These are phyloP conservation scores for Florisuga fusca DNA, from an alignment of 2,797 vertebrate genomes.

Conservation along the genomic window DNA sequence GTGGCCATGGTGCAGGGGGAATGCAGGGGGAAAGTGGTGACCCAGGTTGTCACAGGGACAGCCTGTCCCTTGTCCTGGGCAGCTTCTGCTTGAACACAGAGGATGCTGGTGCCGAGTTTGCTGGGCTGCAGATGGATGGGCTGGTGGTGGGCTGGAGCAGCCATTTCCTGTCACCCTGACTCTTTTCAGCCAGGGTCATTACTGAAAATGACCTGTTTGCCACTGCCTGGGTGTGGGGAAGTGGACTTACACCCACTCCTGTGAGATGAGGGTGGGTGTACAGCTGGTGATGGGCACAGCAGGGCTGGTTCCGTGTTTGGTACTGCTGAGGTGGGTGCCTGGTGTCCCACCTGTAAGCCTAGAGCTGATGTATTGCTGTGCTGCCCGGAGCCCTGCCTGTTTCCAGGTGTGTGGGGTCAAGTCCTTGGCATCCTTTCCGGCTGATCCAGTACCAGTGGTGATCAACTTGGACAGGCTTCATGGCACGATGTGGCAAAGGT, in stretches of 20 bases:
- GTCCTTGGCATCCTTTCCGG: accelerated
- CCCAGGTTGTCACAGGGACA: accelerated
- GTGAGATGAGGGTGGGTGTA: neutral
- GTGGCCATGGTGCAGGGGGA: accelerated
- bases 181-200: conserved; percentile 16
- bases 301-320: accelerated
- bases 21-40: neutral
- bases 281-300: neutral
- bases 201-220: conserved; percentile 52
- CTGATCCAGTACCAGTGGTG: accelerated
- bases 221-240: neutral
- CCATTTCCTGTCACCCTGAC: accelerated
- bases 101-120: accelerated
- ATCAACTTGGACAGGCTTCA: accelerated
- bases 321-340: neutral
- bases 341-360: neutral
- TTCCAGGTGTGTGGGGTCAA: accelerated
- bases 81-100: neutral
- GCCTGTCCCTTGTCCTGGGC: neutral
- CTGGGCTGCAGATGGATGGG: accelerated
- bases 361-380: accelerated
- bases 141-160: neutral
- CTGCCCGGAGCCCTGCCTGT: neutral
- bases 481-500: neutral
- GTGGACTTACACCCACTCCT: neutral